Evolutionary conservation across 2,888 invertebrate genomes (phyloP).

Genomic region (Drepanosiphum platanoidis): DNA sequence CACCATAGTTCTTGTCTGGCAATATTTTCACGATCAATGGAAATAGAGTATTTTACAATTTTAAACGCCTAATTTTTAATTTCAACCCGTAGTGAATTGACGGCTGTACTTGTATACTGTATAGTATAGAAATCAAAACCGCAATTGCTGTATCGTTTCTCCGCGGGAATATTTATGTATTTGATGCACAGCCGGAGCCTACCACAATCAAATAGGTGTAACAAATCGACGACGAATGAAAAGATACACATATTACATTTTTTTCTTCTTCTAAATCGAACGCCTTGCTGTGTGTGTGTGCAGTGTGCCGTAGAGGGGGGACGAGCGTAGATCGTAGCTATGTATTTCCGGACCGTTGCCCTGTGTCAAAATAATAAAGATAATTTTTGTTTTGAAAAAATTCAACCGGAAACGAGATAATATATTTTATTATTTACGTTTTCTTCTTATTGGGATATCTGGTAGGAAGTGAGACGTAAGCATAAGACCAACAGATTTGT

Average conservation of each 20-base stretch:
- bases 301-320: not conserved
- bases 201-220: constrained; percentile 13
- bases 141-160: not conserved
- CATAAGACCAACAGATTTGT: not conserved
- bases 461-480: not conserved
- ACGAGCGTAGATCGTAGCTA: not conserved
- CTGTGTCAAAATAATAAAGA: constrained; percentile 1
- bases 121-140: constrained; percentile 18
- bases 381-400: constrained; percentile 1
- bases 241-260: not conserved
- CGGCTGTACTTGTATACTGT: not conserved
- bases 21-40: not conserved
- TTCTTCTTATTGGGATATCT: not conserved
- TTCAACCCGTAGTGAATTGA: not conserved
- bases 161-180: not conserved
- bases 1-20: not conserved
- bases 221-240: not conserved
- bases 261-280: constrained; percentile 1
- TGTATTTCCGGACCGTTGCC: not conserved
- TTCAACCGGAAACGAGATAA: not conserved
- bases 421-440: not conserved
- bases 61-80: constrained; percentile 15
- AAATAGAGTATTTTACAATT: constrained; percentile 15
- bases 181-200: not conserved
- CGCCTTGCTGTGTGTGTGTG: not conserved